Evolutionary conservation across 2,113 vertebrate genomes (phyloP).

Genomic region (Grus americana): DNA sequence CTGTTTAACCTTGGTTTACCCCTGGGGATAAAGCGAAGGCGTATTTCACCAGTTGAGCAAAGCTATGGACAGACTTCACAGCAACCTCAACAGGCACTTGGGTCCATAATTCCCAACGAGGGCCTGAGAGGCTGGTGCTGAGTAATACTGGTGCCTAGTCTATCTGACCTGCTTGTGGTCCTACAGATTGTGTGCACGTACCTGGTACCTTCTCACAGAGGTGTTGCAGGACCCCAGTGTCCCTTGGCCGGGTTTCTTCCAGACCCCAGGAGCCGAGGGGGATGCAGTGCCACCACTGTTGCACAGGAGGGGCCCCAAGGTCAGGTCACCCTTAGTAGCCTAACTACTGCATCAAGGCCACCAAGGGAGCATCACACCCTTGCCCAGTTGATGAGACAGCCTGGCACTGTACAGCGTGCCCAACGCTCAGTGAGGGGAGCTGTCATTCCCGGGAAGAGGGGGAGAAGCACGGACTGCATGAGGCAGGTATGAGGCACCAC

Average conservation of each 20-base stretch:
- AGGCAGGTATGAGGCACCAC: accelerated
- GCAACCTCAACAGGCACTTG: not conserved
- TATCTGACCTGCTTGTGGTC: not conserved
- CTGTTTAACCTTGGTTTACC: not conserved
- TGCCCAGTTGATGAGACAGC: not conserved
- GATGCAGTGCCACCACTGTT: not conserved
- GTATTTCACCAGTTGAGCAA: not conserved
- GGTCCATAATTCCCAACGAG: not conserved
- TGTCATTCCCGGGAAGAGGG: not conserved
- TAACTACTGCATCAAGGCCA: not conserved
- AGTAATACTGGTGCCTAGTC: not conserved
- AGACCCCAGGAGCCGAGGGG: accelerated
- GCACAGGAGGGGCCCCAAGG: accelerated
- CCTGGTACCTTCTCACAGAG: not conserved
- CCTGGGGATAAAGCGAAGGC: not conserved
- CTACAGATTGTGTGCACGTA: not conserved
- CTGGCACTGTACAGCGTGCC: not conserved
- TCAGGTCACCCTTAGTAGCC: not conserved
- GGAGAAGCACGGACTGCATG: not conserved
- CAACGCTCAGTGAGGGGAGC: accelerated
- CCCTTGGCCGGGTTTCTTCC: not conserved
- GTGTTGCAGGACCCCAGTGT: not conserved
- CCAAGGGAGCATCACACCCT: accelerated
- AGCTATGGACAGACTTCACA: not conserved
- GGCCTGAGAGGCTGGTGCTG: not conserved